Percentiles rank a stretch among this genome's conserved stretches.
These are phyloP conservation scores for Cantharis lateralis DNA, from an alignment of 2,888 invertebrate genomes.

Conservation along the genomic window DNA sequence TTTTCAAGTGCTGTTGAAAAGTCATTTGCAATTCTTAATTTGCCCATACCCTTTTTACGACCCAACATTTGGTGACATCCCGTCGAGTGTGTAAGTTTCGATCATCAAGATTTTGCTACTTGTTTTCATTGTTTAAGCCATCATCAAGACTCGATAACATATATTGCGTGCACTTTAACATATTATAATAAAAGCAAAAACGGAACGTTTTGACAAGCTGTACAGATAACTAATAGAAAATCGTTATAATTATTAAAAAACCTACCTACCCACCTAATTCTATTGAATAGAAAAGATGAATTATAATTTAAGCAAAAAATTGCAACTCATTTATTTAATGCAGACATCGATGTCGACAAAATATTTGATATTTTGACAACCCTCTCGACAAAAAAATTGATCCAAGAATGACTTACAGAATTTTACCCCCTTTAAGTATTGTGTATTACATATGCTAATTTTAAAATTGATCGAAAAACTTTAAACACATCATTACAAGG, in stretches of 20 bases:
- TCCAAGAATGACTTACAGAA: conserved; percentile 26
- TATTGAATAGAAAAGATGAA: not conserved
- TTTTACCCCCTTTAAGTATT: conserved; percentile 15
- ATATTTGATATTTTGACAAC: conserved; percentile 25
- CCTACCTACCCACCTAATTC: not conserved
- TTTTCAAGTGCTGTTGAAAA: conserved; percentile 23
- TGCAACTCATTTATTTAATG: conserved; percentile 25
- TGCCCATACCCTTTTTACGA: conserved; percentile 21
- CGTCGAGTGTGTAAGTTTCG: conserved; percentile 11
- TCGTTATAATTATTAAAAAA: not conserved
- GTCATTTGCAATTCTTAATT: conserved; percentile 31
- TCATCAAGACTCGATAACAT: not conserved
- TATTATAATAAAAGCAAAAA: not conserved
- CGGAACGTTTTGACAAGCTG: not conserved
- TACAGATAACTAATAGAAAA: not conserved
- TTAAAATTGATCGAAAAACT: conserved; percentile 30
- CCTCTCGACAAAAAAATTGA: conserved; percentile 4
- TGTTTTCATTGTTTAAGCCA: not conserved
- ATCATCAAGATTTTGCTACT: not conserved
- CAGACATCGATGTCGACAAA: conserved; percentile 19
- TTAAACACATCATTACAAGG: conserved; percentile 32
- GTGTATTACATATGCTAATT: conserved; percentile 33
- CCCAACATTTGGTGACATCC: conserved; percentile 22
- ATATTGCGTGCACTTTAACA: not conserved
- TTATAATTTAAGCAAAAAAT: conserved; percentile 4